Evolutionary conservation across 2,797 vertebrate species (phyloP).

Genomic region (Hydrophis major): DNA sequence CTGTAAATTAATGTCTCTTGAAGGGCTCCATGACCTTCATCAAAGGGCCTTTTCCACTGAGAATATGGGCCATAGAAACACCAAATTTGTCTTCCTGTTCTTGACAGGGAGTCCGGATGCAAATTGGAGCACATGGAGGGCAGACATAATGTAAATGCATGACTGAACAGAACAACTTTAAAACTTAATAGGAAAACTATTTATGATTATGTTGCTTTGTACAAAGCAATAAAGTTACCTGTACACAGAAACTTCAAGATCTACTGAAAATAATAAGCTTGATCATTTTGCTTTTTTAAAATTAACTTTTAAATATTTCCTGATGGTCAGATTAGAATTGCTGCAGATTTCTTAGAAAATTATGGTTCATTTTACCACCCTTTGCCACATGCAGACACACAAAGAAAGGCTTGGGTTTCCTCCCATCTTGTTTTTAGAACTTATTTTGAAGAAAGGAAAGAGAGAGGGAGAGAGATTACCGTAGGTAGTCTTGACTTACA

Average conservation of each 20-base stretch:
- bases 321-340: background rate
- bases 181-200: background rate
- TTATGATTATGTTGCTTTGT: background rate
- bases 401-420: background rate
- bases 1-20: background rate
- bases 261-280: too few relatives aligned
- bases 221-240: background rate
- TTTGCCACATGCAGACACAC: too few relatives aligned
- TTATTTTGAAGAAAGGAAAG: background rate
- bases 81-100: constrained; percentile 17
- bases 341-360: background rate
- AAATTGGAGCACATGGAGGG: constrained; percentile 20
- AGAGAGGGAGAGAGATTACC: background rate
- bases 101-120: background rate
- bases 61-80: background rate
- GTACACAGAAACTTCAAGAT: background rate
- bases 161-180: constrained; percentile 1
- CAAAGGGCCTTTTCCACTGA: background rate
- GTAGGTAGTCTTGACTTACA: too few relatives aligned
- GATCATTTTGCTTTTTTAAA: too few relatives aligned
- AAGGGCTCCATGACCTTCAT: background rate
- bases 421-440: background rate
- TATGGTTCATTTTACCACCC: too few relatives aligned
- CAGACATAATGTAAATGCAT: constrained; percentile 11
- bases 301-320: background rate